Base-by-base conservation (phyloP, 1,140 invertebrate genomes). In the Drosophila seguyi region DNA sequence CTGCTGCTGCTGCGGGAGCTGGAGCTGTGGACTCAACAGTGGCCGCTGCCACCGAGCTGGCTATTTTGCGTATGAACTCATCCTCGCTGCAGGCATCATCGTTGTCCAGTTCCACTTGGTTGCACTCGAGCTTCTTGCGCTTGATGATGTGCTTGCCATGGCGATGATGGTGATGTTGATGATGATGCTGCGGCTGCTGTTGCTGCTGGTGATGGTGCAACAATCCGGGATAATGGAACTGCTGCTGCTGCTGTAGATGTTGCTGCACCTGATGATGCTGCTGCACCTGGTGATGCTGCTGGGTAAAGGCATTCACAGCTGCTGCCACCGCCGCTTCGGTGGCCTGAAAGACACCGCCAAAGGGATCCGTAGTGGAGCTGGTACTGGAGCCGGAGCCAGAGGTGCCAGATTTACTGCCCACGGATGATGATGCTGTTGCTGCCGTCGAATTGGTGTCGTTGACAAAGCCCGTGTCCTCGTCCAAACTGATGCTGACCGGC, bases 71-170 rank as follows among this genome's bases (percentile, higher is more conserved):
- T 45, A 92, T 92, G 20, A 92, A 92, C 59, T 91, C 92, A 62
- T 92, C 92, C 58, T 92, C 91, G 65, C 92, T 92, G 72, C 95
- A 96, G 31, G 95, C 95, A 75, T 96, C 95, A 75, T 96, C 95
- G 56, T 95, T 95, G 90, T 96, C 95, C 39, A 95, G 81, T 90
- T 92, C 86, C 27, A 92, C 73, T 27, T 95, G 95, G 45, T 78
- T 95, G 95, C 59, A 95, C 93, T 95, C 95, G 84, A 95, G 93
- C 82, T 94, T 94, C 65, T 93, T 94, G 56, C 94, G 93, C 86
- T 96, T 96, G 60, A 2, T 20, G 4, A 94, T 62, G 14, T 79
- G 63, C 47, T 90, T 88, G 44, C 77, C 80, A 18, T 77, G 60
- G 3, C 59, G 44, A 36, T 78, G 42, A 22, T 58, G 41, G 18